Percentiles rank a stretch among this genome's conserved stretches.
phyloP scores from a whole-genome alignment of 2,888 invertebrate species.

The Amblyjoppa fuscipennis region DNA sequence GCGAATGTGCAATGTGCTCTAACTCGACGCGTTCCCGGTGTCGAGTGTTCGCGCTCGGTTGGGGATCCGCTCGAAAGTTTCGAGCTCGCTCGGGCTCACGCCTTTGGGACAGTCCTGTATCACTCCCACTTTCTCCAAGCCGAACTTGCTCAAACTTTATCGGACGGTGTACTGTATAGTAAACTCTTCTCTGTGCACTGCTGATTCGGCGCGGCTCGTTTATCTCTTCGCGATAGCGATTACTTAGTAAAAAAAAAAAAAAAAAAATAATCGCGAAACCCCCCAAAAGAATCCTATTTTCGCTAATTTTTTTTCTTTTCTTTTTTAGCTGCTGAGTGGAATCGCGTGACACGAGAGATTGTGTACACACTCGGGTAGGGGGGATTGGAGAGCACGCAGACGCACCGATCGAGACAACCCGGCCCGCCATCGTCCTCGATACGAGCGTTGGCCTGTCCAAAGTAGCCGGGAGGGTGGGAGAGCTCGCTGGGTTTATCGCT shows the following conservation, averaged over 20 bases:
- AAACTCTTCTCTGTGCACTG: conserved; percentile 4
- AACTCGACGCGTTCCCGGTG: conserved; percentile 19
- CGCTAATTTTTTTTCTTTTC: neutral
- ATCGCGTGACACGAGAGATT: conserved; percentile 77
- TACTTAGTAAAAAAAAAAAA: neutral
- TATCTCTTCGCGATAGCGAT: neutral
- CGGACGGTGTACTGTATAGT: neutral
- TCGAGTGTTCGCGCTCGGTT: conserved; percentile 42
- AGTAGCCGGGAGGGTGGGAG: conserved; percentile 43
- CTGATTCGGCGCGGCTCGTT: neutral
- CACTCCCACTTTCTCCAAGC: neutral
- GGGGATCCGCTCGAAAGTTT: conserved; percentile 30
- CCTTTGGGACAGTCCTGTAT: conserved; percentile 37
- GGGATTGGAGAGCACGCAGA: conserved; percentile 55
- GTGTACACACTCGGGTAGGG: conserved; percentile 66
- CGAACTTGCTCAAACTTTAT: conserved; percentile 21
- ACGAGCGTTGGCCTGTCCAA: conserved; percentile 54
- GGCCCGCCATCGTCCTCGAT: conserved; percentile 56
- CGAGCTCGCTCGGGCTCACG: conserved; percentile 29
- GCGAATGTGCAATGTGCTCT: conserved; percentile 7
- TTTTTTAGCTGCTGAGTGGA: conserved; percentile 44
- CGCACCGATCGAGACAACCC: conserved; percentile 61
- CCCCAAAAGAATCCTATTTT: conserved; percentile 31
- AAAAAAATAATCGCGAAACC: conserved; percentile 8
- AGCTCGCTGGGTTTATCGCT: conserved; percentile 72